phyloP scores from a whole-genome alignment of 2,888 invertebrate species.

The Ornithoptera alexandrae region DNA sequence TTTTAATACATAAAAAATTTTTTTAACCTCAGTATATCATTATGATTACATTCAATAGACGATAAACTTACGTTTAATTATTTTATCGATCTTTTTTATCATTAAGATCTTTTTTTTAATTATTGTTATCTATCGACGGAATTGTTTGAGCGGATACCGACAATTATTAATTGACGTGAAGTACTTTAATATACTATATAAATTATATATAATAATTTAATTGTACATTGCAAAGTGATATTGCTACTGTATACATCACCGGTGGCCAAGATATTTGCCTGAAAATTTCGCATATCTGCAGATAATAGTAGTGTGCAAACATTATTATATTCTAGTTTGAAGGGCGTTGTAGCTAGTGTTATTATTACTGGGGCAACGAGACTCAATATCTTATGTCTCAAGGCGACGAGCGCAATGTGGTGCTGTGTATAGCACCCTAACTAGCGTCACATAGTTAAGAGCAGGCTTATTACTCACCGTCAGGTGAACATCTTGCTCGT shows the following conservation, averaged over 20 bases:
- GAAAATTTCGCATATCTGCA: background rate
- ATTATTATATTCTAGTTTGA: no score
- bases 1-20: no score
- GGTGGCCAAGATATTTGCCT: background rate
- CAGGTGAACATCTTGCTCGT: no score
- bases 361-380: no score
- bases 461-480: no score
- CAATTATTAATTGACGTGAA: conserved; percentile 4
- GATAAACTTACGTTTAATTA: conserved; percentile 2
- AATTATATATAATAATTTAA: conserved; percentile 25
- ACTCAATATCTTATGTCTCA: no score
- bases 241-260: background rate
- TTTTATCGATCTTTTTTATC: conserved; percentile 21
- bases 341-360: no score
- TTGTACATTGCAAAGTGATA: background rate
- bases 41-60: background rate
- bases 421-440: no score
- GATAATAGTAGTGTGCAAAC: no score
- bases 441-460: no score
- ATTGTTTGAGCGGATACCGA: conserved; percentile 3
- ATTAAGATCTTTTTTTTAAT: conserved; percentile 13
- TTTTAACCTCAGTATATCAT: background rate
- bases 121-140: conserved; percentile 15
- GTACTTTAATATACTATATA: no score
- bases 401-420: no score